A percentile compares a stretch with the other conserved stretches of the same genome.
Evolutionary conservation across 2,113 vertebrate genomes (phyloP).

Genomic region (Microcebus lehilahytsara): DNA sequence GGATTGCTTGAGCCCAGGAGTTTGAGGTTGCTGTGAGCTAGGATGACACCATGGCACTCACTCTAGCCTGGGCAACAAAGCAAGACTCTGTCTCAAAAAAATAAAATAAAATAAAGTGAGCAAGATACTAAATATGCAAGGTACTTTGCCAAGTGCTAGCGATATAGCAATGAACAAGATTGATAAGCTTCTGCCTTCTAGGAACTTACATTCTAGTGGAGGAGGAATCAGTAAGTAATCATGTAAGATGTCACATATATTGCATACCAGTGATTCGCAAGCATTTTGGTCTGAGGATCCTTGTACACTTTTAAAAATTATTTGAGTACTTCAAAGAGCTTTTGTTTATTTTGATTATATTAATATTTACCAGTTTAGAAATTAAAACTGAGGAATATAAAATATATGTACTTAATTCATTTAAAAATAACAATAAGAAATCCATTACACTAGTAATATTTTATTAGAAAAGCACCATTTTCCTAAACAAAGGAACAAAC

Average conservation of each 20-base stretch:
- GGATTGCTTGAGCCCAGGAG: no score
- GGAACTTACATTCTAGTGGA: neutral
- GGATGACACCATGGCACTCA: no score
- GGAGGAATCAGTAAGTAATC: neutral
- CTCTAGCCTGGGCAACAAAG: no score
- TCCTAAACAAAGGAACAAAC: neutral
- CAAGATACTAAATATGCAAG: neutral
- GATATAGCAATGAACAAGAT: neutral
- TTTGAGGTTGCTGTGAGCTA: no score
- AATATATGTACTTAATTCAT: neutral
- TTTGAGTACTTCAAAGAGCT: neutral
- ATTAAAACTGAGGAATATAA: constrained; percentile 17
- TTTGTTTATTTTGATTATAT: neutral
- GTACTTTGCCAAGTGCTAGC: neutral
- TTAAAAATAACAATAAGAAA: constrained; percentile 19
- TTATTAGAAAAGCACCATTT: constrained; percentile 28
- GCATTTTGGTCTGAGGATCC: neutral
- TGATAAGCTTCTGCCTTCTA: neutral
- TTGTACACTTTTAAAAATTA: neutral
- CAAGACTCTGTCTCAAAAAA: no score
- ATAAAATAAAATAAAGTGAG: neutral
- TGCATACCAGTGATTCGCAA: neutral
- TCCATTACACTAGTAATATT: neutral
- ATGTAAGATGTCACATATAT: neutral
- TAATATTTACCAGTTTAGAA: neutral